Evolutionary conservation across 2,888 invertebrate genomes (phyloP), one percentile per base, ranked within the genome.

Genomic region (Craniophora ligustri): DNA sequence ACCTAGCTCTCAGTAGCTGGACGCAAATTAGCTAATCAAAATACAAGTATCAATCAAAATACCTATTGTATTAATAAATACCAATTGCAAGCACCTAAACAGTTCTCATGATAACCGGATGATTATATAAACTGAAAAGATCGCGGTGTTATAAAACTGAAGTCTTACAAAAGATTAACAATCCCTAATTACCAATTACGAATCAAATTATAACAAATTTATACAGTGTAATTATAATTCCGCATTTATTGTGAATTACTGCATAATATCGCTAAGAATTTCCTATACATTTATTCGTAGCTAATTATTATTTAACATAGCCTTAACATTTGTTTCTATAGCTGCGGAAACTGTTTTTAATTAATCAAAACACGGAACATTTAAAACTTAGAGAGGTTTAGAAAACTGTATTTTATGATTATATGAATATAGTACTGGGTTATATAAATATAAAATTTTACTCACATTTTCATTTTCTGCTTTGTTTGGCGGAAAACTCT

Each of bases 261-360:
- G 47, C 32, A 44, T 58, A 34, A 56, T 47, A 48, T 50, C 30
- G 26, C 36, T 21, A 32, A 61, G 54, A 39, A 68, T 65, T 70
- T 70, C 70, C 70, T 65, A 48, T 48, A 50, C 10, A 23, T 41
- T 59, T 69, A 48, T 40, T 38, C 34, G 30, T 18, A 13, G 15
- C 21, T 67, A 53, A 60, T 71, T 69, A 48, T 66, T 66, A 44
- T 34, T 42, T 14, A 56, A 63, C 50, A 63, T 53, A 70, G 48
- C 71, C 63, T 64, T 64, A 59, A 23, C 14, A 48, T 57, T 49
- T 39, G 49, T n/a, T 21, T 6, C 32, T 34, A 21, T 1, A 48
- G n/a, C 32, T 32, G 41, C 44, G 62, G 62, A 62, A 65, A 41
- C 23, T 57, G 39, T 46, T 42, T 35, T 34, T 32, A 15, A 60